Percentiles rank a stretch among this genome's conserved stretches.
Evolutionary conservation across 2,888 invertebrate genomes (phyloP).

Genomic region (Parascotia fuliginaria): DNA sequence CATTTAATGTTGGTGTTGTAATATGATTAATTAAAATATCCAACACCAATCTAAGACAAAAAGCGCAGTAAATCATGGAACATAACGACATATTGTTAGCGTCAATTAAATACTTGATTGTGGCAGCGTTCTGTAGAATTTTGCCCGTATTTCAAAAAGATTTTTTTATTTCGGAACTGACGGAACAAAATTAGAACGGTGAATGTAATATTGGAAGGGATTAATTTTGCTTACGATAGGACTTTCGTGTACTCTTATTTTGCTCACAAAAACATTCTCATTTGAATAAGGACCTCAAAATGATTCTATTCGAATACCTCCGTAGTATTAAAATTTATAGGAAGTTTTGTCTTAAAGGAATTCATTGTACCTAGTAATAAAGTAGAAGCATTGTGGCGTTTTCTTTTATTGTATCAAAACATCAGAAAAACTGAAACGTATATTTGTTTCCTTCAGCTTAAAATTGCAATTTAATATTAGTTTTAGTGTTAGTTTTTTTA

Average conservation of each 20-base stretch:
- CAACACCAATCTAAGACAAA: not conserved
- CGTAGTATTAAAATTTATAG: not conserved
- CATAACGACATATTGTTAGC: not conserved
- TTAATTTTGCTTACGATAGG: slow-evolving; percentile 5
- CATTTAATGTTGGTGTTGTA: too few relatives aligned
- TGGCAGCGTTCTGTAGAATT: not conserved
- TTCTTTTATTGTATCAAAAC: not conserved
- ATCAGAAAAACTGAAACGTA: not conserved
- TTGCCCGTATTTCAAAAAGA: not conserved
- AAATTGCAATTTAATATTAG: too few relatives aligned
- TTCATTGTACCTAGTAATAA: not conserved
- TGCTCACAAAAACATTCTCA: slow-evolving; percentile 3
- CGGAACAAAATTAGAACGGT: slow-evolving; percentile 1
- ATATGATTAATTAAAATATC: too few relatives aligned
- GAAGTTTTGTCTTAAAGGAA: not conserved
- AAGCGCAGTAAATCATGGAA: not conserved
- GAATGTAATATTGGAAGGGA: slow-evolving; percentile 1
- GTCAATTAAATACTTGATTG: not conserved
- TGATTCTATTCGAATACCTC: not conserved
- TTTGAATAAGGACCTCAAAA: not conserved
- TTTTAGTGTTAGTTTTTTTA: too few relatives aligned
- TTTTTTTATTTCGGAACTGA: not conserved
- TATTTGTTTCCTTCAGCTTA: too few relatives aligned
- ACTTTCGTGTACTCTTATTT: not conserved
- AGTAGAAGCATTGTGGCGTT: too few relatives aligned